These are phyloP conservation scores for Ctenochaetus hawaiiensis DNA, from an alignment of 2,797 vertebrate genomes.

Conservation along the genomic window DNA sequence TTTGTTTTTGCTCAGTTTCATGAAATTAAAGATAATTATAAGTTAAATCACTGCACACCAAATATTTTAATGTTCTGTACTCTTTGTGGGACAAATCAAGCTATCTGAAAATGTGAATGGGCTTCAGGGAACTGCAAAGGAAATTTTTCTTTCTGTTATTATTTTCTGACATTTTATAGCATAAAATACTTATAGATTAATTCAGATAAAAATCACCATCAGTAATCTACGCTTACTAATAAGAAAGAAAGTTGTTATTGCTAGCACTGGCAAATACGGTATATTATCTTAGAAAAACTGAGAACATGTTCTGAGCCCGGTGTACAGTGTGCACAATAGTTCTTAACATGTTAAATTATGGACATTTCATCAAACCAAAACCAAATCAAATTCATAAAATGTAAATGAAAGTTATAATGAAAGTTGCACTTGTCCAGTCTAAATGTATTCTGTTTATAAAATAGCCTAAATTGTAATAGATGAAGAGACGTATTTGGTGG, in stretches of 20 bases:
- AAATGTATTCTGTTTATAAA: conserved; percentile 22
- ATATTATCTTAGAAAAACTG: background rate
- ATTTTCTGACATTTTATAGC: background rate
- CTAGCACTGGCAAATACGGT: background rate
- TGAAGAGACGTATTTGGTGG: background rate
- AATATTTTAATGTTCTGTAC: background rate
- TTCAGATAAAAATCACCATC: background rate
- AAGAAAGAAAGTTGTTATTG: too few species aligned
- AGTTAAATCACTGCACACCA: background rate
- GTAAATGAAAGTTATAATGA: conserved; percentile 6
- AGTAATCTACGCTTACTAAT: too few species aligned
- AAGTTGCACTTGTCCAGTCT: background rate
- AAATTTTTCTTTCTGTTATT: background rate
- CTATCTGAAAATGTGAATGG: background rate
- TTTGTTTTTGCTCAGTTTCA: background rate
- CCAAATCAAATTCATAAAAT: background rate
- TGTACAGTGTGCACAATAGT: background rate
- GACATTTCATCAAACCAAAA: background rate
- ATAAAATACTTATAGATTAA: background rate
- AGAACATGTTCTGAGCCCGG: background rate
- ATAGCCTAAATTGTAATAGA: conserved; percentile 15
- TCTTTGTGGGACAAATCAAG: background rate
- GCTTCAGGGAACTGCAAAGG: background rate
- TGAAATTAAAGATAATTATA: background rate
- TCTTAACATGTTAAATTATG: background rate